A percentile compares a stretch with the other conserved stretches of the same genome.
Evolutionary conservation across 1,140 invertebrate species (phyloP).

Genomic region (Danaus plexippus): DNA sequence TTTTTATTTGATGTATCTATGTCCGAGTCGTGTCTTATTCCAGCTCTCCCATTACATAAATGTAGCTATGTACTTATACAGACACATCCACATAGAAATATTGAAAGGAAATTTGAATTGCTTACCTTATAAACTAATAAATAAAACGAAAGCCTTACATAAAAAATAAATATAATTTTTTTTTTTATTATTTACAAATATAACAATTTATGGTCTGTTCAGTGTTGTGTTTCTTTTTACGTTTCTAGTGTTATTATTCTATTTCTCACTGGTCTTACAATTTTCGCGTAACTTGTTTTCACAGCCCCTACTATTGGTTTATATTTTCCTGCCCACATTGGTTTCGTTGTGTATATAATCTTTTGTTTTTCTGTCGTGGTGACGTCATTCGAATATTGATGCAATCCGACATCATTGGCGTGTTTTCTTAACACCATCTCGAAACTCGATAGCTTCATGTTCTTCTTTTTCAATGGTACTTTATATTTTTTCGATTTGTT

Average conservation of each 20-base stretch:
- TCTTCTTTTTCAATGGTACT: slow-evolving; percentile 56
- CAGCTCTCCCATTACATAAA: no score
- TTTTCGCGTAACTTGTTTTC: slow-evolving; percentile 45
- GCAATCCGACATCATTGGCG: slow-evolving; percentile 24
- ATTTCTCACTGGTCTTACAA: slow-evolving; percentile 44
- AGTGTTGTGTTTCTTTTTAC: not conserved
- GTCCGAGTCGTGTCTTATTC: no score
- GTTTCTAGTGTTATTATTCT: slow-evolving; percentile 31
- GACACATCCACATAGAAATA: no score
- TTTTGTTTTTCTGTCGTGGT: slow-evolving; percentile 35
- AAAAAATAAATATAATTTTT: no score
- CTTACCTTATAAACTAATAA: no score
- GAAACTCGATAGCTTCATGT: slow-evolving; percentile 55
- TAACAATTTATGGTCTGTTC: no score
- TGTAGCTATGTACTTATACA: no score
- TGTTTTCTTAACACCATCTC: slow-evolving; percentile 45
- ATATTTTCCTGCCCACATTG: slow-evolving; percentile 36
- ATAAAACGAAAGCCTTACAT: no score
- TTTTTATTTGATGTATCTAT: no score
- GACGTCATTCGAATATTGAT: slow-evolving; percentile 20
- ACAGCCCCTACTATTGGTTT: slow-evolving; percentile 43
- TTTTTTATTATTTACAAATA: no score
- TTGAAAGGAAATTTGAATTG: no score
- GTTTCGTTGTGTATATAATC: slow-evolving; percentile 31
- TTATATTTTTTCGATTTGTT: slow-evolving; percentile 51